These are phyloP conservation scores for Bradypodion ventrale DNA, from an alignment of 2,797 vertebrate genomes.

Conservation along the genomic window DNA sequence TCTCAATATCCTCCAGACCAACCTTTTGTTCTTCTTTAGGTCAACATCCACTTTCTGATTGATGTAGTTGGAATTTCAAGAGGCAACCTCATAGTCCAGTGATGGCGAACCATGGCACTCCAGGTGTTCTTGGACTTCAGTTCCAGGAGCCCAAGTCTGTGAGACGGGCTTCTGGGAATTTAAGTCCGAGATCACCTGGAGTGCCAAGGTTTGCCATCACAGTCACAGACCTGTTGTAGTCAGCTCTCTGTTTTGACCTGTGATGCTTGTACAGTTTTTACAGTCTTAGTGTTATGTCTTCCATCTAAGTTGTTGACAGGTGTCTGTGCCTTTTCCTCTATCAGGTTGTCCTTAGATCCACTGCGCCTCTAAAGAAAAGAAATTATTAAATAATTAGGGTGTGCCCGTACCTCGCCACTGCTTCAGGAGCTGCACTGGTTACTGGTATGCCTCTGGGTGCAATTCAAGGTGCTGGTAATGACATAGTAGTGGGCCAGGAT, in stretches of 20 bases:
- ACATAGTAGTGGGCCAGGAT: too few species aligned
- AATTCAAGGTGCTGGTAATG: too few species aligned
- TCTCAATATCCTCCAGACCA: conserved; percentile 36
- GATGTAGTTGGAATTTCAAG: conserved; percentile 49
- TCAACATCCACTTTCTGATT: conserved; percentile 16
- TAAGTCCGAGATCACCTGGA: too few species aligned
- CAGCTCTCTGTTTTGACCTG: conserved; percentile 76
- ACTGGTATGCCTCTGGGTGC: too few species aligned
- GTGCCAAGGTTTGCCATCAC: too few species aligned
- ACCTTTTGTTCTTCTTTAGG: conserved; percentile 36
- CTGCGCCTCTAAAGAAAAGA: conserved; percentile 76
- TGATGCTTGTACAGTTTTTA: conserved; percentile 79
- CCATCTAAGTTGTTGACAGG: conserved; percentile 68
- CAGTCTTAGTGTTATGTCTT: conserved; percentile 76
- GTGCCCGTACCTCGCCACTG: too few species aligned
- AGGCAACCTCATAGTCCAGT: conserved; percentile 48
- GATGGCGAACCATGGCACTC: too few species aligned
- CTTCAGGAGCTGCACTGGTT: too few species aligned
- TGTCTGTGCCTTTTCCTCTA: conserved; percentile 72
- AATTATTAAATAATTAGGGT: conserved; percentile 16
- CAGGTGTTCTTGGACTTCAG: too few species aligned
- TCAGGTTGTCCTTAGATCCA: conserved; percentile 83
- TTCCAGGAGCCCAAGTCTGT: too few species aligned
- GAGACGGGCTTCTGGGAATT: too few species aligned
- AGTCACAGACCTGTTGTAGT: conserved; percentile 38